Percentiles rank a stretch among this genome's conserved stretches.
These are phyloP conservation scores for Myiozetetes cayanensis DNA, from an alignment of 2,113 vertebrate genomes.

Conservation along the genomic window DNA sequence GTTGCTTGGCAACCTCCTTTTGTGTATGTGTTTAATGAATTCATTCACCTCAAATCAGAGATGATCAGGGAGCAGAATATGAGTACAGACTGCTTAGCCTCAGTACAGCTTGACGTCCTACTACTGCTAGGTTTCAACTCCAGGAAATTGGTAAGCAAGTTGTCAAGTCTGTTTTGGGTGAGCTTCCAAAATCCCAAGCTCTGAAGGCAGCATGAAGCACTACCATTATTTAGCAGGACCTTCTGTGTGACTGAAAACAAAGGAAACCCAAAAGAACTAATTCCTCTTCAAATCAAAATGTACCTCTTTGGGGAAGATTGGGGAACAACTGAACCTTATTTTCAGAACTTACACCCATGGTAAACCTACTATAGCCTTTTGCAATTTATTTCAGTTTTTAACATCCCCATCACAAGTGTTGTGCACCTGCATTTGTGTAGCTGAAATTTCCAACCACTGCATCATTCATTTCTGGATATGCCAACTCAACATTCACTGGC, in stretches of 20 bases:
- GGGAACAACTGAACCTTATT: background rate
- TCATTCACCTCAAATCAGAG: constrained; percentile 66
- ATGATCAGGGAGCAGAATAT: constrained; percentile 29
- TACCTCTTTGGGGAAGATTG: fast-evolving
- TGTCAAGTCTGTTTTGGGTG: background rate
- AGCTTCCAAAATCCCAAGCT: background rate
- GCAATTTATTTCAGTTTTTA: background rate
- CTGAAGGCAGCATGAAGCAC: background rate
- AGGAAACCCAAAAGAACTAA: background rate
- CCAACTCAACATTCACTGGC: background rate
- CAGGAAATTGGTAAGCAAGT: background rate
- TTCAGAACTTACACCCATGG: background rate
- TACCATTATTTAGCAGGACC: background rate
- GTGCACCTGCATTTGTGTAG: background rate
- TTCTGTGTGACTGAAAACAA: background rate
- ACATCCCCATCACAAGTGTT: background rate
- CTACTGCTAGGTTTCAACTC: background rate
- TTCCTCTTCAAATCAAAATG: background rate
- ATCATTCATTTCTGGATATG: background rate
- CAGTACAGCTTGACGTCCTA: background rate
- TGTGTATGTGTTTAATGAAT: constrained; percentile 59
- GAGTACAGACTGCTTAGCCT: background rate
- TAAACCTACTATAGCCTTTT: background rate
- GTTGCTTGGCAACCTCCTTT: constrained; percentile 78
- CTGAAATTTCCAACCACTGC: background rate